Base-by-base conservation (phyloP, 2,113 vertebrate genomes). In the Anguilla japonica region DNA sequence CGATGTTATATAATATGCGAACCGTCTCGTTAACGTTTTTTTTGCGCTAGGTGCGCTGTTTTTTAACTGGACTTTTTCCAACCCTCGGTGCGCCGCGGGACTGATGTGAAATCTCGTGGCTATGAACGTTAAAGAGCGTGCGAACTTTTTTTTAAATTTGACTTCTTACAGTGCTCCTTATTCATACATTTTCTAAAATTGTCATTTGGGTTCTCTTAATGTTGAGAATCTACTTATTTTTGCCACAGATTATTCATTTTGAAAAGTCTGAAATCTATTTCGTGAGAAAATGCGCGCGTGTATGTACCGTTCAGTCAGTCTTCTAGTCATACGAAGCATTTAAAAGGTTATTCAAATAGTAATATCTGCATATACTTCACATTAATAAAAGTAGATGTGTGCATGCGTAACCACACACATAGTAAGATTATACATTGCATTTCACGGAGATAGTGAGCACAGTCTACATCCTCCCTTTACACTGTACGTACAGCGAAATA, bases 381-480 rank as follows among this genome's bases (percentile, higher is more conserved):
- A 53, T 53, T 53, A 53, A 53, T 53, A 14, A 53, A 14, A 53
- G 50, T 53, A 53, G 9, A 71, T 26, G 26, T 26, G 22, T 75
- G n/a, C n/a, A 75, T 34, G 71, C 34, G n/a, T 75, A n/a, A n/a
- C 22, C 9, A 34, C 22, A 67, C 18, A 26, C 3, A 22, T 26
- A 26, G 18, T 60, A 3, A 60, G 5, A 67, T 67, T 67, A 67
- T 67, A 67, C 8, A 67, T 67, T 67, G 60, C 11, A 18, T n/a
- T 34, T 29, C n/a, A 8, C 71, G 34, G n/a, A 57, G 78, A 53
- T 60, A 81, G 34, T 53, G 84, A 50, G 29, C 41, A 40, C 16
- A 67, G 22, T 67, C 5, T 41, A 50, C 60, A 79, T 53, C 79
- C 57, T 85, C 57, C 53, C 84, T 81, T 85, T 85, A 78, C 80